These are phyloP conservation scores for Chloropsis hardwickii DNA, from an alignment of 2,113 vertebrate genomes.

Conservation along the genomic window DNA sequence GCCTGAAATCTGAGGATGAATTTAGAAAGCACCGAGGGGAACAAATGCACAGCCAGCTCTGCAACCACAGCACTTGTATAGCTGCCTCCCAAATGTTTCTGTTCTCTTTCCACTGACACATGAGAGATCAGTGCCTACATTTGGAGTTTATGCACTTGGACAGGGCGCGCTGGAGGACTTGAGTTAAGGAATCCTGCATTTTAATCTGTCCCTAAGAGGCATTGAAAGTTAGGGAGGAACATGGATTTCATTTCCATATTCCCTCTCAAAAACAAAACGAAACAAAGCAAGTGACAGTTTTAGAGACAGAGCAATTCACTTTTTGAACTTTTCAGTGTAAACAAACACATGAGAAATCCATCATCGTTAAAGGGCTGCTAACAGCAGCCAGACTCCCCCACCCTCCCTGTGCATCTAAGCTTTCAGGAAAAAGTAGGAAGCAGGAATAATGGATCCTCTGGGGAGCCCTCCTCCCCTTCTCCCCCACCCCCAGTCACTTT, in stretches of 20 bases:
- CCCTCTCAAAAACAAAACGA: not conserved
- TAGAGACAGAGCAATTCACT: not conserved
- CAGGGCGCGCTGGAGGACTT: rapidly evolving
- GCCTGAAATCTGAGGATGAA: constrained; percentile 4
- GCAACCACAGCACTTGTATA: rapidly evolving
- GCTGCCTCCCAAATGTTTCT: not conserved
- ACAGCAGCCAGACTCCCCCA: constrained; percentile 26
- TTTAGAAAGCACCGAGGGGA: not conserved
- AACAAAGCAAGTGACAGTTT: not conserved
- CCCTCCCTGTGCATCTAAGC: not conserved
- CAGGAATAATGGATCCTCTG: constrained; percentile 5
- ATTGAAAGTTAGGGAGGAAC: not conserved
- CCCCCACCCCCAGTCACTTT: not conserved
- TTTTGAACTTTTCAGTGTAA: not conserved
- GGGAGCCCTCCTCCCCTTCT: not conserved
- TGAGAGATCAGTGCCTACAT: not conserved
- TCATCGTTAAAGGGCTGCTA: not conserved
- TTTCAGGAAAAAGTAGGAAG: constrained; percentile 37
- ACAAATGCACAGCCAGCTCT: not conserved
- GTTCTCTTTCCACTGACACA: not conserved
- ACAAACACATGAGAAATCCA: constrained; percentile 55
- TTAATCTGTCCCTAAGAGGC: not conserved
- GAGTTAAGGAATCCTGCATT: not conserved
- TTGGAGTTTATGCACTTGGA: not conserved
- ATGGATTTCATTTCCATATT: not conserved